Percentiles rank a stretch among this genome's conserved stretches.
Evolutionary conservation across 2,797 vertebrate species (phyloP).

Genomic region (Oreochromis grahami): DNA sequence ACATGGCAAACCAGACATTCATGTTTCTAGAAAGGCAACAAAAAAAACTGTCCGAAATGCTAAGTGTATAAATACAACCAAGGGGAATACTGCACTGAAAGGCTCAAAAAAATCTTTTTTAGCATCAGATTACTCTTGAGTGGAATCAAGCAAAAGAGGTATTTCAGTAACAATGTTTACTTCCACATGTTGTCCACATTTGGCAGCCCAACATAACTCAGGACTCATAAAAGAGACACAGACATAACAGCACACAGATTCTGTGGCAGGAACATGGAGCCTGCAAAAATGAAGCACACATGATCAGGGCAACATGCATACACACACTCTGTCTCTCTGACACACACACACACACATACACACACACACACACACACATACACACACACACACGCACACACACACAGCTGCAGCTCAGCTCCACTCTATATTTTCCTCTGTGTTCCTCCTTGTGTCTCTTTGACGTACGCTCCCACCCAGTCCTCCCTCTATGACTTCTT

Average conservation of each 20-base stretch:
- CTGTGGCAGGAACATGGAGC: background rate
- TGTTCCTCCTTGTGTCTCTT: background rate
- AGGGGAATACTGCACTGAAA: no score
- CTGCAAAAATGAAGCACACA: background rate
- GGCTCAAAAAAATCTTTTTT: background rate
- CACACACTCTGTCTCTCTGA: background rate
- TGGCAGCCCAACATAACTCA: background rate
- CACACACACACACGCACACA: no score
- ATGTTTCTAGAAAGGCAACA: background rate
- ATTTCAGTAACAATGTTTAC: background rate
- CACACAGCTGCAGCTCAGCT: background rate
- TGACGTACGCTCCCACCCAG: background rate
- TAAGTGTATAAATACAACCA: background rate
- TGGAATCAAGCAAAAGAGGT: background rate
- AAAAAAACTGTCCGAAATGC: background rate
- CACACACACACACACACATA: background rate
- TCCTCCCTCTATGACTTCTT: constrained; percentile 14
- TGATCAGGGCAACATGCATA: background rate
- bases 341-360: background rate
- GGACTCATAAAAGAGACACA: background rate
- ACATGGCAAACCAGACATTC: background rate
- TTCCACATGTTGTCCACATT: background rate
- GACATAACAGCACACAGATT: background rate
- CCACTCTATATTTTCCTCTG: background rate
- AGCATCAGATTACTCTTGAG: background rate